These are phyloP conservation scores for Eupeodes luniger DNA, from an alignment of 2,888 invertebrate species.

Conservation along the genomic window DNA sequence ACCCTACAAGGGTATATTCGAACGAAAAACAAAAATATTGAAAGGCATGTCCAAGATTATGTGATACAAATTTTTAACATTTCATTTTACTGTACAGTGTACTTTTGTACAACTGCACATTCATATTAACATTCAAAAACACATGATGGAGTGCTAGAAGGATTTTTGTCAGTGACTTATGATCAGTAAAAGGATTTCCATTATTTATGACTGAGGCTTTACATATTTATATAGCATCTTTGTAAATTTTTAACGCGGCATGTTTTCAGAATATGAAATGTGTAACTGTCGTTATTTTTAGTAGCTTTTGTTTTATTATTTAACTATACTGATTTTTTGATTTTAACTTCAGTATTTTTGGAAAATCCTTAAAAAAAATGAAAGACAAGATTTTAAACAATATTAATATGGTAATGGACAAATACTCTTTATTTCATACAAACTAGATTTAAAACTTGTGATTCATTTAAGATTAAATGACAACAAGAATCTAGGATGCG, in stretches of 20 bases:
- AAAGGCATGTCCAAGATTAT: constrained; percentile 35
- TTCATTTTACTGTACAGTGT: background rate
- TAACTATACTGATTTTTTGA: too few species aligned
- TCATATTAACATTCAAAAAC: background rate
- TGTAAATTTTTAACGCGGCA: background rate
- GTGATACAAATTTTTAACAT: constrained; percentile 54
- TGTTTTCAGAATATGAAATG: background rate
- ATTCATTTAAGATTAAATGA: too few species aligned
- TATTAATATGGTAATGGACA: too few species aligned
- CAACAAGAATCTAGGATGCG: too few species aligned
- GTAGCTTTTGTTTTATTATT: too few species aligned
- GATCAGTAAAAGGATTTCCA: background rate
- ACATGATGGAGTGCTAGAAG: background rate
- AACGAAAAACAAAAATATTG: background rate
- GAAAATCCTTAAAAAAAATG: too few species aligned
- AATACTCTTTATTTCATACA: too few species aligned
- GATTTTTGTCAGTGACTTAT: constrained; percentile 1
- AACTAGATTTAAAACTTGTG: too few species aligned
- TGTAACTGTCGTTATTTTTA: background rate
- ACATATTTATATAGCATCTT: background rate
- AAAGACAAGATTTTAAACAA: too few species aligned
- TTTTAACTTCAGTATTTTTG: too few species aligned
- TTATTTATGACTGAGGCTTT: background rate
- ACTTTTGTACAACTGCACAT: background rate
- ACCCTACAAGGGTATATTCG: background rate